phyloP scores from a whole-genome alignment of 2,888 invertebrate species.

The Thalpophila matura region DNA sequence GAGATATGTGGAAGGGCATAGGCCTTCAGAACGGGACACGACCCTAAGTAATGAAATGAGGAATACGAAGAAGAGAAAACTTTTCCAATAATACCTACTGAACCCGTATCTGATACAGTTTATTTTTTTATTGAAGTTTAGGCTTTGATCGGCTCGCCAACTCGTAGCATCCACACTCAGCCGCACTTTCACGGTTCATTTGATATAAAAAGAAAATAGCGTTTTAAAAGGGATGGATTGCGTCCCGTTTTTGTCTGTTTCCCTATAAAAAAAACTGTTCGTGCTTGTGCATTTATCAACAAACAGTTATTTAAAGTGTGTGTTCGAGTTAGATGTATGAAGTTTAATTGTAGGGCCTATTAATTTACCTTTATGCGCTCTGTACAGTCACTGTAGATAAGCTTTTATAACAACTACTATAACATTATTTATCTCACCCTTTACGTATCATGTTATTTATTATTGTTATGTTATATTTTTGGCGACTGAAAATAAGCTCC shows the following conservation, averaged over 20 bases:
- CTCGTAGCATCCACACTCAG: constrained; percentile 66
- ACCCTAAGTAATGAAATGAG: no score
- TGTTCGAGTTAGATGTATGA: constrained; percentile 14
- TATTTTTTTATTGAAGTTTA: constrained; percentile 49
- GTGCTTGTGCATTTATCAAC: constrained; percentile 76
- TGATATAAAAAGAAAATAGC: constrained; percentile 83
- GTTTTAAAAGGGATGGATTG: constrained; percentile 78
- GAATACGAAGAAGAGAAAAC: no score
- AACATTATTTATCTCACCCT: no score
- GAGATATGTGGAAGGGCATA: no score
- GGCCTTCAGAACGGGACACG: no score
- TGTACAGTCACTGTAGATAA: no score
- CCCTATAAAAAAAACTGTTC: constrained; percentile 77
- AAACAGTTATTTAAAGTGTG: constrained; percentile 76
- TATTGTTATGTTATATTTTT: no score
- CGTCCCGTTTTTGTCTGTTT: constrained; percentile 71
- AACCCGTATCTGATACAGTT: constrained; percentile 44
- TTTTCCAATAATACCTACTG: constrained; percentile 9
- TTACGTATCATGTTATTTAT: no score
- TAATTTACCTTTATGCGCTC: no score
- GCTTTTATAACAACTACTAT: no score
- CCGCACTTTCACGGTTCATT: constrained; percentile 84
- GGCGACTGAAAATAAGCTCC: no score
- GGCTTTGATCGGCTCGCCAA: constrained; percentile 52
- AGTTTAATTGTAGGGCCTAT: no score